A percentile compares a stretch with the other conserved stretches of the same genome.
Evolutionary conservation across 1,140 invertebrate genomes (phyloP).

Genomic region (Trichoplusia ni): DNA sequence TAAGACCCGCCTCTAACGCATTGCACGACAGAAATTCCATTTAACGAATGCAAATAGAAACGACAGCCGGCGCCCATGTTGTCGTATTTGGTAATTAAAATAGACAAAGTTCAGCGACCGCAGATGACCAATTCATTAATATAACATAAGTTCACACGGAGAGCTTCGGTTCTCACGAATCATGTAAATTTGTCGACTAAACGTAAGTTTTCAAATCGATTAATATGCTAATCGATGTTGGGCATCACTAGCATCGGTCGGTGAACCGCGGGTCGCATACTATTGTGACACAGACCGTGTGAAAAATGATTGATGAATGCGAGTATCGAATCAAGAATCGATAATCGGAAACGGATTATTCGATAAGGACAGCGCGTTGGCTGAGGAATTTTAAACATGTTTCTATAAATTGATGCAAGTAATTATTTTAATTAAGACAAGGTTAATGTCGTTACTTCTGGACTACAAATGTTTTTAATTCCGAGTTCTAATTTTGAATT

Average conservation of each 20-base stretch:
- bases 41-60: conserved; percentile 15
- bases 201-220: conserved; percentile 80
- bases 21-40: not conserved
- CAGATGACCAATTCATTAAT: conserved; percentile 80
- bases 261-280: conserved; percentile 69
- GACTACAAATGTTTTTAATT: conserved; percentile 1
- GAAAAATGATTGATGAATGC: conserved; percentile 48
- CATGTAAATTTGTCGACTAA: conserved; percentile 81
- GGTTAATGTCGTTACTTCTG: conserved; percentile 13
- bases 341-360: conserved; percentile 32
- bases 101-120: conserved; percentile 67
- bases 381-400: conserved; percentile 12
- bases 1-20: not conserved
- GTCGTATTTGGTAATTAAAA: conserved; percentile 64
- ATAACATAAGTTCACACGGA: conserved; percentile 79
- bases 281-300: conserved; percentile 71
- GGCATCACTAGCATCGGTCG: conserved; percentile 77
- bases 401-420: not conserved
- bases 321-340: conserved; percentile 30
- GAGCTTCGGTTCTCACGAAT: conserved; percentile 75
- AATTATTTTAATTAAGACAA: conserved; percentile 5
- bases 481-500: not conserved
- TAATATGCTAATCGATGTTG: conserved; percentile 79
- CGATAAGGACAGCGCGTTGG: conserved; percentile 7
- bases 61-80: conserved; percentile 33